Percentiles rank a stretch among this genome's conserved stretches.
Conservation (phyloP, 2,113 vertebrate genomes). For the Craseonycteris thonglongyai region DNA sequence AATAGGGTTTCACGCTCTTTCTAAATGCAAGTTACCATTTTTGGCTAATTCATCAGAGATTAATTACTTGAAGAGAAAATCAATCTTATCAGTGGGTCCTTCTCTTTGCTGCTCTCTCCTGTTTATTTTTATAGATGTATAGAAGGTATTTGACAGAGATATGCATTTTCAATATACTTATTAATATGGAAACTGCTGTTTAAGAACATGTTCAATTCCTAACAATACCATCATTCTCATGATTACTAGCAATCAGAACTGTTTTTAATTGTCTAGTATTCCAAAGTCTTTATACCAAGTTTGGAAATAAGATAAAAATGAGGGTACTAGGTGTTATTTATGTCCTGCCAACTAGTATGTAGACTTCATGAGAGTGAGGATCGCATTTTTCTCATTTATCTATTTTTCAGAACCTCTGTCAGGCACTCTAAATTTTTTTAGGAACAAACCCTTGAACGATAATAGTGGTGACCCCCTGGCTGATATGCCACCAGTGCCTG, state of each 20-base stretch:
- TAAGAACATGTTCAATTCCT: not conserved
- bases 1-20: not conserved
- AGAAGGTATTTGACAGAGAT: not conserved
- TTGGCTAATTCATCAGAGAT: not conserved
- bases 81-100: not conserved
- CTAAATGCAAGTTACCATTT: not conserved
- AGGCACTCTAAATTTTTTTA: not conserved
- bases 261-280: not conserved
- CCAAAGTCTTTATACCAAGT: not conserved
- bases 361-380: not conserved
- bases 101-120: not conserved
- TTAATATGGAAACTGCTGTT: not conserved
- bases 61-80: not conserved
- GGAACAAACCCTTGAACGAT: not conserved
- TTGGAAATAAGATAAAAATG: conserved; percentile 15
- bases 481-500: not conserved
- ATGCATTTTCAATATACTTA: not conserved
- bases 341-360: not conserved
- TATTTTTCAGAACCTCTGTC: not conserved
- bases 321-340: not conserved
- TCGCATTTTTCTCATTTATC: not conserved
- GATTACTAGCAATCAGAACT: not conserved
- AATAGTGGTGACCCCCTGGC: not conserved
- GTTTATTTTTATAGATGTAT: not conserved
- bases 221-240: not conserved